Evolutionary conservation across 2,113 vertebrate species (phyloP).

Genomic region (Peromyscus maniculatus): DNA sequence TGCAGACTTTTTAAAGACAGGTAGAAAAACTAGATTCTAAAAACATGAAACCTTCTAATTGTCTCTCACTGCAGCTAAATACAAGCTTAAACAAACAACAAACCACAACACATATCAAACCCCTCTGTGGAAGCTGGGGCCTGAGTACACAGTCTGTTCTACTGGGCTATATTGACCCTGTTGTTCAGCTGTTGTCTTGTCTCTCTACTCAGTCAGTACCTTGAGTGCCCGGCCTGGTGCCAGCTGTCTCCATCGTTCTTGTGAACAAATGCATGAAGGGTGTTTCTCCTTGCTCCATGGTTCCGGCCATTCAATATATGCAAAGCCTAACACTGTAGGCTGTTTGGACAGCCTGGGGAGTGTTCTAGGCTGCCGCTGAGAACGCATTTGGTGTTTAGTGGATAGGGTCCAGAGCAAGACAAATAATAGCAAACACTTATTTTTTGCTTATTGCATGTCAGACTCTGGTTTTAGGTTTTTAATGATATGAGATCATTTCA

Average conservation of each 20-base stretch:
- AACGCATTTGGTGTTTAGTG: background rate
- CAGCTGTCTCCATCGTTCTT: background rate
- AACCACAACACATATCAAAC: background rate
- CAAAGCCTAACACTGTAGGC: background rate
- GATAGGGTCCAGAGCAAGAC: background rate
- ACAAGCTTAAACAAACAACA: background rate
- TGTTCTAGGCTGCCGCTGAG: background rate
- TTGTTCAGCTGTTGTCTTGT: background rate
- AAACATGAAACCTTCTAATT: background rate
- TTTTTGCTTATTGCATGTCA: background rate
- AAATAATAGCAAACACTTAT: background rate
- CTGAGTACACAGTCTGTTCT: background rate
- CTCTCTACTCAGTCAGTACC: background rate
- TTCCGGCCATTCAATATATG: background rate
- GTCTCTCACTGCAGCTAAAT: constrained; percentile 26
- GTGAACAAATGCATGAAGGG: background rate
- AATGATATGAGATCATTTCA: constrained; percentile 4
- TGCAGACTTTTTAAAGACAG: constrained; percentile 24
- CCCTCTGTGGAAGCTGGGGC: background rate
- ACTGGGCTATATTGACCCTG: background rate
- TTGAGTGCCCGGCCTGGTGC: background rate
- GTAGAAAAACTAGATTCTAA: background rate
- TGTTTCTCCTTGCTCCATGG: background rate
- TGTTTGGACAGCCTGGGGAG: background rate
- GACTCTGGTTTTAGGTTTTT: background rate